Percentiles rank a stretch among this genome's conserved stretches.
Conservation (phyloP, 37 sponge, comb jelly and placozoan genomes). For the Axinella damicornis region DNA sequence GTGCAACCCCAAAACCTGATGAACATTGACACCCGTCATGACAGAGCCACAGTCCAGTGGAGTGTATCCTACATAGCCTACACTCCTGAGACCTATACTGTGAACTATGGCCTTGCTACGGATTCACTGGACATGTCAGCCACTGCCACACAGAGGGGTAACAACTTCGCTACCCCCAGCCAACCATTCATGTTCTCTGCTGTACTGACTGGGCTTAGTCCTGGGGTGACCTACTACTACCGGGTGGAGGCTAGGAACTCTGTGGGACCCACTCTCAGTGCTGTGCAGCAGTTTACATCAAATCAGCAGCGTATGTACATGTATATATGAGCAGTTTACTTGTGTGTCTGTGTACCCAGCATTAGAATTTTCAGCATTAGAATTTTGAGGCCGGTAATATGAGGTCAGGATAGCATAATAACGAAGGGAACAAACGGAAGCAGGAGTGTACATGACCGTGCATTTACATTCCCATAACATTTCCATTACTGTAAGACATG, state of each 20-base stretch:
- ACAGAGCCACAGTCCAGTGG: conserved; percentile 50
- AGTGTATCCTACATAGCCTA: conserved; percentile 33
- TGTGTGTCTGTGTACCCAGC: too few relatives aligned
- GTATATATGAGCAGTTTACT: too few relatives aligned
- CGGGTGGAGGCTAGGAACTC: conserved; percentile 32
- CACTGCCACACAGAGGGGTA: not conserved
- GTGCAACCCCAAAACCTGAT: not conserved
- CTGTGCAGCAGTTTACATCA: conserved; percentile 20
- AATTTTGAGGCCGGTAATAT: too few relatives aligned
- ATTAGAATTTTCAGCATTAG: too few relatives aligned
- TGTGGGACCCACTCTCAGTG: conserved; percentile 1
- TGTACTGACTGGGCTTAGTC: conserved; percentile 31
- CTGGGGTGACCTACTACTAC: conserved; percentile 38
- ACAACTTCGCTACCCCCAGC: conserved; percentile 4
- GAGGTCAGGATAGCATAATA: too few relatives aligned
- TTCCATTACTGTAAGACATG: too few relatives aligned
- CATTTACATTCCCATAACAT: too few relatives aligned
- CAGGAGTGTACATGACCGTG: too few relatives aligned
- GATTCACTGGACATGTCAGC: conserved; percentile 1
- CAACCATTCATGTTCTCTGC: not conserved
- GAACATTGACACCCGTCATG: not conserved
- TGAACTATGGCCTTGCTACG: conserved; percentile 21
- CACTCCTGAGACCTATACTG: conserved; percentile 59
- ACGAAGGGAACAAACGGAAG: too few relatives aligned
- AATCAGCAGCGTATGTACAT: not conserved